Conservation (phyloP, 2,797 vertebrate species). For the Xenops minutus region DNA sequence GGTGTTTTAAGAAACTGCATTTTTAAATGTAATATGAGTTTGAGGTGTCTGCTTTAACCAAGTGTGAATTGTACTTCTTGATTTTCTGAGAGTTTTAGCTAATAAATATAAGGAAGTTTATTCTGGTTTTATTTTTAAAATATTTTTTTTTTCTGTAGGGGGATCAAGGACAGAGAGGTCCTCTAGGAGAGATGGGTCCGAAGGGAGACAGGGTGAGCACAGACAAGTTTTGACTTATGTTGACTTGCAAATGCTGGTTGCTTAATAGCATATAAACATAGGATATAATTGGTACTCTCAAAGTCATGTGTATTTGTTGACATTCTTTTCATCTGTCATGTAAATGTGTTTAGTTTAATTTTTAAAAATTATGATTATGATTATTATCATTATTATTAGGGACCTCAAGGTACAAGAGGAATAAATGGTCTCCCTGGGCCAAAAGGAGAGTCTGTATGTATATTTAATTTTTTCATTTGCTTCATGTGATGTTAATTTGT, state of each 20-base stretch:
- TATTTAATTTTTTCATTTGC: not conserved
- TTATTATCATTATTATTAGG: constrained; percentile 73
- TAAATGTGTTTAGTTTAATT: not conserved
- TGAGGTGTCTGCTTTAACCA: not conserved
- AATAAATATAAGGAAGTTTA: not conserved
- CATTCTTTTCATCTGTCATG: not conserved
- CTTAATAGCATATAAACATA: not conserved
- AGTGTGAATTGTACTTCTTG: not conserved
- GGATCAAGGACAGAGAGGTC: constrained; percentile 89
- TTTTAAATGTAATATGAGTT: not conserved
- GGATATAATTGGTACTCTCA: not conserved
- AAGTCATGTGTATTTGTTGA: not conserved
- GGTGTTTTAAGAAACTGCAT: not conserved
- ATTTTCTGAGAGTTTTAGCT: not conserved
- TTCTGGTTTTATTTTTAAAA: not conserved
- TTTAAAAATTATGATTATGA: not conserved
- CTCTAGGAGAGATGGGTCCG: constrained; percentile 87
- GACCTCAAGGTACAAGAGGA: constrained; percentile 86
- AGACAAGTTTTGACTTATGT: not conserved
- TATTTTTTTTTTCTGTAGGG: constrained; percentile 76
- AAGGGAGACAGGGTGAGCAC: constrained; percentile 86
- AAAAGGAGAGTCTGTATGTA: constrained; percentile 91
- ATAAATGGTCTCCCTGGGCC: constrained; percentile 92
- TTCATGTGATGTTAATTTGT: not conserved
- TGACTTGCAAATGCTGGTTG: not conserved